phyloP scores from a whole-genome alignment of 2,888 invertebrate genomes.

The Pantelozetes paolii region DNA sequence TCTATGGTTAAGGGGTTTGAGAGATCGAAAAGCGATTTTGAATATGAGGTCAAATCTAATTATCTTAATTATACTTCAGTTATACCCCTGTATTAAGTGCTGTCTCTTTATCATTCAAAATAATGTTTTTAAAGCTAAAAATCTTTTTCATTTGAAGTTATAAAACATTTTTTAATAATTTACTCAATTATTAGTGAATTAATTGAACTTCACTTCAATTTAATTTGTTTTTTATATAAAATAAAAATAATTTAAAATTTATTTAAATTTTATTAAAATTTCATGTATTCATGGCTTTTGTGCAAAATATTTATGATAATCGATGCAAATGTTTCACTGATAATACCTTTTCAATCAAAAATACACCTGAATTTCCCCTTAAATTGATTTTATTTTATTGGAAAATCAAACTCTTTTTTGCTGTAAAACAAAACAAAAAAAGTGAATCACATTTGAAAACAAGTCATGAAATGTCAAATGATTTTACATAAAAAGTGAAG shows the following conservation, averaged over 20 bases:
- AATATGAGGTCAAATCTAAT: constrained; percentile 28
- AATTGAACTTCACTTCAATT: neutral
- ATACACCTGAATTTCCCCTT: no score
- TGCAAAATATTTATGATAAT: no score
- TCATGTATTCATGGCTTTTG: neutral
- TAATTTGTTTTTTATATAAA: constrained; percentile 4
- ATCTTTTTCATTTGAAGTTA: neutral
- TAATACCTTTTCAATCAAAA: no score
- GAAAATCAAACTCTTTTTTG: no score
- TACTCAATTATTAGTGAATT: no score
- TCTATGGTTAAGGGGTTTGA: neutral
- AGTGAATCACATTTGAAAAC: no score
- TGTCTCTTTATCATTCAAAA: neutral
- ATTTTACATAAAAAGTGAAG: neutral
- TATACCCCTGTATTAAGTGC: neutral
- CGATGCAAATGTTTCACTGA: no score
- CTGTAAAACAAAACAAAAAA: no score
- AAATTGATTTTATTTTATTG: no score
- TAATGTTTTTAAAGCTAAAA: neutral
- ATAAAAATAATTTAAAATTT: neutral
- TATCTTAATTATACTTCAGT: constrained; percentile 29
- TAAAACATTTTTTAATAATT: constrained; percentile 4
- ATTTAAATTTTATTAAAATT: neutral
- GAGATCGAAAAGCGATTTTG: neutral
- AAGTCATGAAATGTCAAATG: no score